Base-by-base conservation (phyloP, 2,113 vertebrate species). In the Aptenodytes patagonicus region DNA sequence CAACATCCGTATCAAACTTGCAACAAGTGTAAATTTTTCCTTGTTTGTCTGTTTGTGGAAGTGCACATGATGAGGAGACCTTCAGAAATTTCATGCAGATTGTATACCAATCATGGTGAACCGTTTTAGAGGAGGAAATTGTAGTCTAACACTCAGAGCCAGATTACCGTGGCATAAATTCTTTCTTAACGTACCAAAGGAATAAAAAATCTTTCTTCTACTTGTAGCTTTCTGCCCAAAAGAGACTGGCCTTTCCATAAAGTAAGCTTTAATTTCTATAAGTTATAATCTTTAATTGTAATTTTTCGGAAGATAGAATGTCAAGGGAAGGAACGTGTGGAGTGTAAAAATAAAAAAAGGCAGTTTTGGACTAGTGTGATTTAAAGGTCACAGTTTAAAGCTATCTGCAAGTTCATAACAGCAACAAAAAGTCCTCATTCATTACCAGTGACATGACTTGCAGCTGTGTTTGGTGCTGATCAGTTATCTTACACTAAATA, bases 381-480 rank as follows among this genome's bases (percentile, higher is more conserved):
- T 85, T 94, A 91, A 97, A 95, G 73, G 52, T 82, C 65, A 65
- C 15, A 36, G 36, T 93, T 91, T 85, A 89, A 95, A 82, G 34
- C 73, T 87, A 93, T 76, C 70, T 97, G 34, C 32, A 87, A 72
- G 61, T 90, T 90, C 40, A 26, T 72, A 93, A 84, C 55, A 89
- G 57, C 61, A 79, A 71, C n/a, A 90, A 46, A 73, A 87, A 46
- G 60, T 73, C 75, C 38, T 85, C n/a, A n/a, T 73, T 95, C 73
- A 55, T 91, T 94, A 87, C 51, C 36, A 77, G 36, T 80, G 83
- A 77, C 46, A 58, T 58, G 49, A 80, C 29, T 87, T 91, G 66
- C 70, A 96, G 66, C 38, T 84, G 36, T 87, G 51, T 54, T 93
- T 78, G 57, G 16, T 91, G 46, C 49, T 73, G 62, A 72, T 85